Percentiles rank a stretch among this genome's conserved stretches.
These are phyloP conservation scores for Dione juno DNA, from an alignment of 2,888 invertebrate genomes.

Conservation along the genomic window DNA sequence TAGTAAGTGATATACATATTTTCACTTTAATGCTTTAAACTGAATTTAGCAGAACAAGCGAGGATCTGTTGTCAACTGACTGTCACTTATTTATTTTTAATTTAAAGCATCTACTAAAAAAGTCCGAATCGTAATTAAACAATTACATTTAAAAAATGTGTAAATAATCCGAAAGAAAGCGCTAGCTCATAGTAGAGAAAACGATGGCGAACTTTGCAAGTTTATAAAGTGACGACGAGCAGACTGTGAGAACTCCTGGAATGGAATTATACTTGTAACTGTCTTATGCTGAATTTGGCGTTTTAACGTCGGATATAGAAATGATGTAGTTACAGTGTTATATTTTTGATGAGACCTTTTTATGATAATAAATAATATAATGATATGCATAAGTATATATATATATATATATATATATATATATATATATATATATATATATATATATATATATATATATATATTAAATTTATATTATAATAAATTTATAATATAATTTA, in stretches of 20 bases:
- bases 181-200: neutral
- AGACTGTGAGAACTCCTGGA: slow-evolving; percentile 5
- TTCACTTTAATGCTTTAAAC: too few relatives aligned
- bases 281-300: slow-evolving; percentile 8
- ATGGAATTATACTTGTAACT: slow-evolving; percentile 24
- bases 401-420: too few relatives aligned
- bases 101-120: neutral
- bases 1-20: too few relatives aligned
- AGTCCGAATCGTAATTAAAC: neutral
- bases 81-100: too few relatives aligned
- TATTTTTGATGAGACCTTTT: neutral
- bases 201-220: neutral
- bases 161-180: neutral
- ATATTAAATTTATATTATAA: too few relatives aligned
- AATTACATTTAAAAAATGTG: neutral
- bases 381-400: too few relatives aligned
- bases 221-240: slow-evolving; percentile 14
- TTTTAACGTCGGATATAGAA: neutral
- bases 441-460: too few relatives aligned
- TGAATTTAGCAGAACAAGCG: too few relatives aligned
- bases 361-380: too few relatives aligned
- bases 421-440: too few relatives aligned
- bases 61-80: too few relatives aligned
- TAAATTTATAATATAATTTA: too few relatives aligned
- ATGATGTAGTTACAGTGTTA: neutral